phyloP scores from a whole-genome alignment of 2,113 vertebrate genomes.

The Lepus americanus region DNA sequence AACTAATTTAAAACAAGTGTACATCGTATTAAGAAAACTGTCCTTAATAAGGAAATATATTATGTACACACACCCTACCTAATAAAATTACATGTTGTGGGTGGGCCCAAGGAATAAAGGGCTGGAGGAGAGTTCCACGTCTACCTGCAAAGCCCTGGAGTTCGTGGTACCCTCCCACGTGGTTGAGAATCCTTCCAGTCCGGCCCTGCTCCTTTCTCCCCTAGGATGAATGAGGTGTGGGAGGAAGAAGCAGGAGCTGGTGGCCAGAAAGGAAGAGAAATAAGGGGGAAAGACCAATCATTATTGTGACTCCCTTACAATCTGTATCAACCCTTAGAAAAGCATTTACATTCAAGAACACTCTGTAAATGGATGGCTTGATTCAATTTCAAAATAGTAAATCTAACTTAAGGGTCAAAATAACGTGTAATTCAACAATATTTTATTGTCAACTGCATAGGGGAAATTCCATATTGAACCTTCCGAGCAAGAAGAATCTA shows the following conservation, averaged over 20 bases:
- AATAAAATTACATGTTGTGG: not conserved
- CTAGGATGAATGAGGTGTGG: too few relatives aligned
- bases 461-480: constrained; percentile 78
- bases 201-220: not conserved
- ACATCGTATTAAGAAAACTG: not conserved
- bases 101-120: not conserved
- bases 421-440: constrained; percentile 63
- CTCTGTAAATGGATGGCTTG: not conserved
- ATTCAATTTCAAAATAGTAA: constrained; percentile 3
- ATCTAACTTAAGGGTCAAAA: not conserved
- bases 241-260: not conserved
- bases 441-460: constrained; percentile 85
- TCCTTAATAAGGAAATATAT: not conserved
- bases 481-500: constrained; percentile 75
- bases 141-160: not conserved
- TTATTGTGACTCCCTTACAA: not conserved
- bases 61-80: not conserved
- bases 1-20: not conserved
- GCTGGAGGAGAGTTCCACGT: not conserved
- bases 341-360: not conserved
- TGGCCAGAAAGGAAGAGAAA: not conserved
- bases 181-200: not conserved
- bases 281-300: fast-evolving
- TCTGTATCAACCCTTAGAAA: not conserved
- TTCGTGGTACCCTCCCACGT: not conserved